Base-by-base conservation (phyloP, 2,797 vertebrate species). In the Denticeps clupeoides region DNA sequence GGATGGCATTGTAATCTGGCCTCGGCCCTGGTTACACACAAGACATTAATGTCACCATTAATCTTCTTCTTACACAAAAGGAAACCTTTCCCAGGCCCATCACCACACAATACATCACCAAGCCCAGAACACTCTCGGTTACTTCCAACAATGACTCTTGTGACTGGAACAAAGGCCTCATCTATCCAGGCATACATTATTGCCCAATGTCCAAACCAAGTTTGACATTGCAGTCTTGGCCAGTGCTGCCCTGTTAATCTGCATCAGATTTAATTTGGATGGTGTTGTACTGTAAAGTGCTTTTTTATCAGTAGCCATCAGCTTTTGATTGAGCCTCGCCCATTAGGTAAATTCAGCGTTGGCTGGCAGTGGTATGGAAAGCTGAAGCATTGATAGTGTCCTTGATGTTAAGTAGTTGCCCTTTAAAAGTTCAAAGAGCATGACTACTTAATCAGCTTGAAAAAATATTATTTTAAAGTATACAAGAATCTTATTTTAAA, bases 1-100 rank as follows among this genome's bases (percentile, higher is more conserved):
- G 8, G 22, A 41, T 23, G 11, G 5, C 24, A 43, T 41, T 16
- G 41, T 22, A 45, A 38, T 37, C 31, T 24, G 26, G 19, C 51
- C 22, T 15, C 25, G 44, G 24, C 16, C 44, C 44, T 47, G 25
- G 26, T 45, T 45, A 29, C 18, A 18, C 41, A 46, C 13, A 24
- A 31, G 19, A 25, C 29, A 19, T 22, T 40, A 21, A 49, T 21
- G 37, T 21, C 25, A 13, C 11, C 21, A 48, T 48, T 25, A 26
- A 25, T 35, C 31, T n/a, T 10, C 25, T 18, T 33, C 46, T 38
- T 22, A 23, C 32, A 35, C 32, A 35, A 18, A 35, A 15, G 13
- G 32, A 7, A 16, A 35, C 32, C 8, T 35, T 35, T 35, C 32
- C 32, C 32, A 35, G 32, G 32, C 32, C 15, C 15, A 7, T 35